Base-by-base conservation (phyloP, 2,797 vertebrate genomes). In the Okamejei kenojei region DNA sequence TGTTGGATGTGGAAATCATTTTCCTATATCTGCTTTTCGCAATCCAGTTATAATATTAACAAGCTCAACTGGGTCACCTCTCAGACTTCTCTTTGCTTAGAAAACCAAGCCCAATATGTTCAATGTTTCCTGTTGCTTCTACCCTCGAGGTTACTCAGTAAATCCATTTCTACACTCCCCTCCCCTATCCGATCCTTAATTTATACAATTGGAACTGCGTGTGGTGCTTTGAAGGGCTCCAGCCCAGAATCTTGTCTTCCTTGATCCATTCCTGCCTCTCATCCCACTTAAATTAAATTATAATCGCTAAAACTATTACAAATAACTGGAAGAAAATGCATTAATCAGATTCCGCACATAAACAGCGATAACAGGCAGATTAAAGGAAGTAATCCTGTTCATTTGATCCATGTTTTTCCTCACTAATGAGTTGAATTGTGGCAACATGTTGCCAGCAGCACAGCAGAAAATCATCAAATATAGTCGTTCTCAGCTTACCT, bases 361-460 rank as follows among this genome's bases (percentile, higher is more conserved):
- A 68, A 19, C 61, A 88, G 81, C 3, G 81, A 29, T 9, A 88
- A 63, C 84, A 88, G 84, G 17, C 63, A 32, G 61, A 35, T 88
- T 65, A 88, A 88, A 68, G 61, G 63, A 88, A 88, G 84, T 68
- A 32, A 65, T 65, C 13, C 84, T 63, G 65, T 88, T 68, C 61
- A 68, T 88, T n/a, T 21, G 61, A 21, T 11, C 7, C 32, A 17
- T 19, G 61, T 88, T 32, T 88, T 63, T 88, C 84, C 58, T 84
- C 1, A 68, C 61, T 21, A 68, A 63, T 68, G 84, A 88, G 84
- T 65, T 88, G 9, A 88, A 45, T 45, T 45, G 45, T 3, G 2
- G 45, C 45, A 45, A 45, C 45, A 2, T 45, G 45, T 45, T 45
- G 2, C 45, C 45, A 4, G 45, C 45, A 45, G 45, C 45, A 45